phyloP scores from a whole-genome alignment of 1,140 invertebrate genomes.

The Stegodyphus dumicola region DNA sequence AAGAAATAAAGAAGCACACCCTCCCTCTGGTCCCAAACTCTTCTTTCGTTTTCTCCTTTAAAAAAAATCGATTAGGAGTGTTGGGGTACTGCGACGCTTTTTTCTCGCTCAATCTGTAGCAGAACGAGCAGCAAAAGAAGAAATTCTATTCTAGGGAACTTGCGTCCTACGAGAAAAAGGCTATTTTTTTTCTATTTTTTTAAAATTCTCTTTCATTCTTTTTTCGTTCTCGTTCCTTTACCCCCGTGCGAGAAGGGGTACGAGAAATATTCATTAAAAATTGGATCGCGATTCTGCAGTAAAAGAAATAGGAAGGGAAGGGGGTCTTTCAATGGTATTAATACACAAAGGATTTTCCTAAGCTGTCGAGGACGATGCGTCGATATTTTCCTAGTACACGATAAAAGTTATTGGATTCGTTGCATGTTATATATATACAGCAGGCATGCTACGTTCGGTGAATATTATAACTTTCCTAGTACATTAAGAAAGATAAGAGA shows the following conservation, averaged over 20 bases:
- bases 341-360: slow-evolving; percentile 11
- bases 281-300: slow-evolving; percentile 14
- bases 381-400: too few relatives aligned
- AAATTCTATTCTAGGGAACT: slow-evolving; percentile 51
- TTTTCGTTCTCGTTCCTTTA: neutral
- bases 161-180: slow-evolving; percentile 24
- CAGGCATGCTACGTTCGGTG: too few relatives aligned
- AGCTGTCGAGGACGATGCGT: too few relatives aligned
- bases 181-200: neutral
- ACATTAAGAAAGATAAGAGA: too few relatives aligned
- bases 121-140: slow-evolving; percentile 25
- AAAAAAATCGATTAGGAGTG: slow-evolving; percentile 52
- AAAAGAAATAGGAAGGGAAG: neutral
- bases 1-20: neutral
- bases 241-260: slow-evolving; percentile 8
- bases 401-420: too few relatives aligned
- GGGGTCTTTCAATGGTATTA: slow-evolving; percentile 40
- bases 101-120: slow-evolving; percentile 48
- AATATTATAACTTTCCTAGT: too few relatives aligned
- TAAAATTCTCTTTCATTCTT: neutral
- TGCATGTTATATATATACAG: too few relatives aligned
- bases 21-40: slow-evolving; percentile 8
- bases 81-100: slow-evolving; percentile 8
- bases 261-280: slow-evolving; percentile 59
- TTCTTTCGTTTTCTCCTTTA: slow-evolving; percentile 47